These are phyloP conservation scores for Smutsia temminckii DNA, from an alignment of 2,797 vertebrate genomes.

Conservation along the genomic window DNA sequence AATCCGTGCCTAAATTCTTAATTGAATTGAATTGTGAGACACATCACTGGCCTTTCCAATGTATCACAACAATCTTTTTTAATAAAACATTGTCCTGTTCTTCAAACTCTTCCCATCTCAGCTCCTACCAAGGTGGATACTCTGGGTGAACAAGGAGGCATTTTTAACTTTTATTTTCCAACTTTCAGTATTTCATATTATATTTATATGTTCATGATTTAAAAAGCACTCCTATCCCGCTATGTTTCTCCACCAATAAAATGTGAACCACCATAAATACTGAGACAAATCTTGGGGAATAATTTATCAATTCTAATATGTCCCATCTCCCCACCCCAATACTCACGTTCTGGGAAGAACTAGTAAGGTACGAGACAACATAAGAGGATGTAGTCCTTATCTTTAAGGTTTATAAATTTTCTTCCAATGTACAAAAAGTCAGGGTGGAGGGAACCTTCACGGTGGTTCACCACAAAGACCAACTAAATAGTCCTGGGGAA, in stretches of 20 bases:
- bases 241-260: neutral
- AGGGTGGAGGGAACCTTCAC: neutral
- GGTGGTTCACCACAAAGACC: neutral
- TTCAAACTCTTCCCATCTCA: neutral
- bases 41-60: neutral
- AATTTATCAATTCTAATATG: neutral
- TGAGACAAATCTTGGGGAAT: neutral
- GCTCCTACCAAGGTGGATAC: neutral
- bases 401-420: neutral
- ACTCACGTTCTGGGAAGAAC: neutral
- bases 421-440: neutral
- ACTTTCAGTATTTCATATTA: neutral
- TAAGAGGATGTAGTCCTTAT: neutral
- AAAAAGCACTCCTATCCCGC: neutral
- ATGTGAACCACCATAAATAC: neutral
- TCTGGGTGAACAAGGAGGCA: neutral
- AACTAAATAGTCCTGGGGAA: neutral
- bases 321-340: neutral
- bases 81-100: neutral
- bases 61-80: neutral
- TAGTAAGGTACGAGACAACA: neutral
- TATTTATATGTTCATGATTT: neutral
- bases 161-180: neutral
- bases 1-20: constrained; percentile 24
- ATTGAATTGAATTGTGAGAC: constrained; percentile 31